phyloP scores from a whole-genome alignment of 23 tunicate genomes.

The Ascidia mentula region DNA sequence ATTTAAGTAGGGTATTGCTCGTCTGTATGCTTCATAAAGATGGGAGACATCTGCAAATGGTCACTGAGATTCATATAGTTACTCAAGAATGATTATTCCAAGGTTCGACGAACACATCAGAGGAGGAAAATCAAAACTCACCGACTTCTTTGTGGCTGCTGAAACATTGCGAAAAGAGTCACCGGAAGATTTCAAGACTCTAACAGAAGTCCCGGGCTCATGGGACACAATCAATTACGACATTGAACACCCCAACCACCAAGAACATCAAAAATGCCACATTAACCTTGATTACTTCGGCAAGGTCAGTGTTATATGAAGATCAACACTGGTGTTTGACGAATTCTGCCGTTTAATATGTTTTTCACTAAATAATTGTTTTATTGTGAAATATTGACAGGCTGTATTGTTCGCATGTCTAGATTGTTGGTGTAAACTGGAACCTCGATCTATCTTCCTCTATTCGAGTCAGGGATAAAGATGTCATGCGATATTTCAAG shows the following conservation, averaged over 20 bases:
- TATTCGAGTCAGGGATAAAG: slow-evolving; percentile 20
- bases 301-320: no score
- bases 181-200: background rate
- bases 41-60: no score
- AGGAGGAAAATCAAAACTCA: background rate
- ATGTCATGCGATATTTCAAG: slow-evolving; percentile 29
- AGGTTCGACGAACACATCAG: background rate
- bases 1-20: no score
- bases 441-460: background rate
- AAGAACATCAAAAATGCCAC: slow-evolving; percentile 17
- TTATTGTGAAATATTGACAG: no score
- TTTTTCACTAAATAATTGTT: no score
- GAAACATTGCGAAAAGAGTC: background rate
- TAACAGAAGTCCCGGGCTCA: background rate
- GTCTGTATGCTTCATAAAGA: no score
- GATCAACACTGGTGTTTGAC: no score
- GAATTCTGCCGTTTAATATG: no score
- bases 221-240: background rate
- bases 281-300: slow-evolving; percentile 28
- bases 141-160: background rate
- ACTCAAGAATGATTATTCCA: no score
- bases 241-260: background rate
- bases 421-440: slow-evolving; percentile 30
- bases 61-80: no score
- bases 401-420: background rate